Evolutionary conservation across 2,797 vertebrate species (phyloP).

Genomic region (Odontamblyopus rebecca): DNA sequence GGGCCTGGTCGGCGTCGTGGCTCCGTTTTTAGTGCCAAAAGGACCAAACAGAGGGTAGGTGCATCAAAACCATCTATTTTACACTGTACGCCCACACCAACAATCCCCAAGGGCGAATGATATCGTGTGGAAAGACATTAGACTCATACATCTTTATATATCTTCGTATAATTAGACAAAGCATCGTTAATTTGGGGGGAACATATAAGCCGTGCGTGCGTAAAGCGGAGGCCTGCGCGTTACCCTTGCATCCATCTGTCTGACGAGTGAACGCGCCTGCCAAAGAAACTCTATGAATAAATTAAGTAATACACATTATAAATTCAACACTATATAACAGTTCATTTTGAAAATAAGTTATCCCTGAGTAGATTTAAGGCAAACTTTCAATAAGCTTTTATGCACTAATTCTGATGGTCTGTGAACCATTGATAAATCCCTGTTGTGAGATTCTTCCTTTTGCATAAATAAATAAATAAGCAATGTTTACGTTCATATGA

Average conservation of each 20-base stretch:
- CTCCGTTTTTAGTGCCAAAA: slow-evolving; percentile 94
- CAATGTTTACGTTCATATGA: too few species aligned
- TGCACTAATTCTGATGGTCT: background rate
- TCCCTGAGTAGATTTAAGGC: too few species aligned
- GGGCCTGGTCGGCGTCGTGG: slow-evolving; percentile 90
- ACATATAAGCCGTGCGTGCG: background rate
- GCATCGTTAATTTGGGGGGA: rapidly evolving
- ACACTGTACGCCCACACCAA: background rate
- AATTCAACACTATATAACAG: too few species aligned
- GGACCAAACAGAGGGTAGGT: slow-evolving; percentile 94
- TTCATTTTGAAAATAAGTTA: too few species aligned
- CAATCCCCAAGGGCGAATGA: background rate
- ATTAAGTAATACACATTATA: background rate
- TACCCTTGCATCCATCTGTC: slow-evolving; percentile 12
- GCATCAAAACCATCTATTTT: background rate
- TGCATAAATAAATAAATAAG: too few species aligned
- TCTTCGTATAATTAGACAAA: rapidly evolving
- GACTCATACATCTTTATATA: background rate
- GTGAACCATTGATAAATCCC: background rate
- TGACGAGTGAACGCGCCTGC: background rate
- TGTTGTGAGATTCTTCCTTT: too few species aligned
- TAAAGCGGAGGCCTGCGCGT: slow-evolving; percentile 39
- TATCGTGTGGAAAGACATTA: background rate
- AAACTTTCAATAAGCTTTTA: background rate
- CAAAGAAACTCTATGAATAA: background rate